phyloP scores from a whole-genome alignment of 2,797 vertebrate genomes.

The Pipistrellus nathusii region DNA sequence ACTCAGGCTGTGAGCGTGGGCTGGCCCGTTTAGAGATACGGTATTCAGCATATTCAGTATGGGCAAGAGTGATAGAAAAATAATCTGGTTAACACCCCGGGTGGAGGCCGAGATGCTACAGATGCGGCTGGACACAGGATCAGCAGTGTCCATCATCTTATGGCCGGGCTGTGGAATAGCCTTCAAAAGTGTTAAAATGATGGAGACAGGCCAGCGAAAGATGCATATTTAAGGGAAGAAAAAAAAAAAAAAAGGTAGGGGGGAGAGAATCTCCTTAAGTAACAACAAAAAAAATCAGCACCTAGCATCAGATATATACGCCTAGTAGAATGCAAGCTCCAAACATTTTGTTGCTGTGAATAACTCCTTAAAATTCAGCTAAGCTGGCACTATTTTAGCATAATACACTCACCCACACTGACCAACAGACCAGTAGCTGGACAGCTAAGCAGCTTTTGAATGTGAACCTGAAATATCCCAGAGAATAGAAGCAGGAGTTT shows the following conservation, averaged over 20 bases:
- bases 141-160: slow-evolving; percentile 68
- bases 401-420: slow-evolving; percentile 47
- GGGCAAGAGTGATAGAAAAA: slow-evolving; percentile 83
- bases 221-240: slow-evolving; percentile 32
- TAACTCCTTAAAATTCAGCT: slow-evolving; percentile 60
- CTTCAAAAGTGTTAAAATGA: slow-evolving; percentile 41
- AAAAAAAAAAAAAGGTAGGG: too few relatives aligned
- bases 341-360: slow-evolving; percentile 45
- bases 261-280: slow-evolving; percentile 23
- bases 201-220: slow-evolving; percentile 9
- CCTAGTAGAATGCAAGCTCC: neutral
- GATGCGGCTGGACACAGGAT: slow-evolving; percentile 80
- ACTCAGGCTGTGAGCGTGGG: slow-evolving; percentile 79
- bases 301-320: neutral
- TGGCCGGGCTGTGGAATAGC: slow-evolving; percentile 64
- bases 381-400: neutral
- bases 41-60: slow-evolving; percentile 75
- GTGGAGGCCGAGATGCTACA: slow-evolving; percentile 79
- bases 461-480: slow-evolving; percentile 78
- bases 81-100: slow-evolving; percentile 86
- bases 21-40: slow-evolving; percentile 81
- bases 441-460: slow-evolving; percentile 58
- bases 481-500: slow-evolving; percentile 45
- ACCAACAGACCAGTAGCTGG: slow-evolving; percentile 40
- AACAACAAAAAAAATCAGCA: slow-evolving; percentile 4